Conservation (phyloP, 2,888 invertebrate genomes). For the Adela reaumurella region DNA sequence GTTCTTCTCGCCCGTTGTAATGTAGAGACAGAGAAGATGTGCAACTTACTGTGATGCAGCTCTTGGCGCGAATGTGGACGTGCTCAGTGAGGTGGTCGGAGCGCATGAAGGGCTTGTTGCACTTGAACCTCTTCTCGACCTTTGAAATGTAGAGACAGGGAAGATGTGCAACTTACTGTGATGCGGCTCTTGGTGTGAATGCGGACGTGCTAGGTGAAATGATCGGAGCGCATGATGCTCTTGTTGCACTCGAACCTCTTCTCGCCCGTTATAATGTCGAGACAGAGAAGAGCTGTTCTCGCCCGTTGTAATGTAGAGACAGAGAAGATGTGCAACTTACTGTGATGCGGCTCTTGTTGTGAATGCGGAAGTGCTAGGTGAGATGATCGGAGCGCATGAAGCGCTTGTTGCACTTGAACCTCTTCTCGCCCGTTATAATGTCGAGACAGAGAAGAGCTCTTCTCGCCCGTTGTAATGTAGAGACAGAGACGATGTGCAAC, state of each 20-base stretch:
- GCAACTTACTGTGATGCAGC: conserved; percentile 2
- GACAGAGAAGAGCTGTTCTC: too few species aligned
- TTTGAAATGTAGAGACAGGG: too few species aligned
- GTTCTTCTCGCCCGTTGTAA: too few species aligned
- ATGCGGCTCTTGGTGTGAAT: conserved; percentile 63
- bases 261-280: too few species aligned
- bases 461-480: not conserved
- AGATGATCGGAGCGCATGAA: too few species aligned
- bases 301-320: conserved; percentile 66
- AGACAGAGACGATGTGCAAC: conserved; percentile 7
- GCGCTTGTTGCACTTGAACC: too few species aligned
- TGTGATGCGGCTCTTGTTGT: conserved; percentile 14
- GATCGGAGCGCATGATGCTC: too few species aligned
- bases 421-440: too few species aligned
- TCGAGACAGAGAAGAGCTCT: too few species aligned
- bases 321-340: not conserved
- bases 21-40: too few species aligned
- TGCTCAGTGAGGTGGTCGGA: too few species aligned
- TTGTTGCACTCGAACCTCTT: conserved; percentile 55
- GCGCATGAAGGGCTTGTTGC: too few species aligned
- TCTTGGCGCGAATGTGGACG: conserved; percentile 14
- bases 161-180: conserved; percentile 7
- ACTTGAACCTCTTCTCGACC: conserved; percentile 87
- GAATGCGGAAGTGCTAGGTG: not conserved
- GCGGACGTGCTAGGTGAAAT: conserved; percentile 27